Conservation (phyloP, 2,888 invertebrate species). For the Temnothorax ravouxi region DNA sequence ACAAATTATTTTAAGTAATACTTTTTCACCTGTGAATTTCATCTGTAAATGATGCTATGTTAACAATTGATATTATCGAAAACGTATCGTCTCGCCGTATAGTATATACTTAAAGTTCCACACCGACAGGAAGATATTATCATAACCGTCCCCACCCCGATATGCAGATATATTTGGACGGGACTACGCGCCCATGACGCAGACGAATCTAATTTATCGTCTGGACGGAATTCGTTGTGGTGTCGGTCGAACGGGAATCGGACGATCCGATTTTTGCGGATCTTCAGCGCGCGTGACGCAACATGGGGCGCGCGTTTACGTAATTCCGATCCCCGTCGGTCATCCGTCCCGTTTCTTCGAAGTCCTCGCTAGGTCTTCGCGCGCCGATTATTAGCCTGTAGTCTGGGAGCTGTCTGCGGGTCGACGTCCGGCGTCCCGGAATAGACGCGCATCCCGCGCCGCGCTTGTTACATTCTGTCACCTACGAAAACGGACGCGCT, state of each 20-base stretch:
- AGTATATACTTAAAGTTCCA: neutral
- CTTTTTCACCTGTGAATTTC: neutral
- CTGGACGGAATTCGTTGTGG: neutral
- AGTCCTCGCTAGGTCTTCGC: conserved; percentile 25
- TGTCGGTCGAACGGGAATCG: neutral
- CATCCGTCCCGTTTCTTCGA: conserved; percentile 32
- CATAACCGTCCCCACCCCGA: neutral
- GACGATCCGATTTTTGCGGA: conserved; percentile 61
- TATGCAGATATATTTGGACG: conserved; percentile 30
- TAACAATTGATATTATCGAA: neutral
- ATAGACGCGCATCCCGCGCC: conserved; percentile 83
- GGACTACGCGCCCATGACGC: neutral
- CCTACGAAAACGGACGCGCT: conserved; percentile 74
- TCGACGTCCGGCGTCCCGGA: conserved; percentile 84
- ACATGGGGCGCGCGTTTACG: conserved; percentile 22
- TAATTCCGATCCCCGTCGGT: conserved; percentile 18
- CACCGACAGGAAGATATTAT: conserved; percentile 10
- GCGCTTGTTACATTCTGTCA: conserved; percentile 79
- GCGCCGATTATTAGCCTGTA: conserved; percentile 77
- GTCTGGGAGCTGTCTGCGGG: conserved; percentile 85
- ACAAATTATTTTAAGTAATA: conserved; percentile 7
- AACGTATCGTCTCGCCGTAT: neutral
- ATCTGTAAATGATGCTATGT: neutral
- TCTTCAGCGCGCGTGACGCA: conserved; percentile 46
- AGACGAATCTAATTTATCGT: conserved; percentile 27